phyloP scores from a whole-genome alignment of 2,113 vertebrate species.

The Hyaena hyaena region DNA sequence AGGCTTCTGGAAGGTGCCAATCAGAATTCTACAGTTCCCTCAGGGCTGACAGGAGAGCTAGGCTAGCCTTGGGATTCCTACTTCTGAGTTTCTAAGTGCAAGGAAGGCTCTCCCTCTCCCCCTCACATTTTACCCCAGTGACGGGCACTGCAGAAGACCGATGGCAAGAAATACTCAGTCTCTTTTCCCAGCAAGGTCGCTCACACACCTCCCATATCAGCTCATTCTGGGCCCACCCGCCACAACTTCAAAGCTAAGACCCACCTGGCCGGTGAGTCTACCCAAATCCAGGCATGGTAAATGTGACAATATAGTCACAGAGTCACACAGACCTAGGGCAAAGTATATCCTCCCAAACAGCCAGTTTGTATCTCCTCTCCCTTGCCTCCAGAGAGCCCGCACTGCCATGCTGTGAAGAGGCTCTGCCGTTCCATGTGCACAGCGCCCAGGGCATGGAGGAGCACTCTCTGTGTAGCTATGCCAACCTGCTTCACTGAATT shows the following conservation, averaged over 20 bases:
- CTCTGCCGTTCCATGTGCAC: not conserved
- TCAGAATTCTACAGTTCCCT: conserved; percentile 33
- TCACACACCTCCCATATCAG: not conserved
- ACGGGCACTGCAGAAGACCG: not conserved
- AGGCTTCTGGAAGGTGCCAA: conserved; percentile 38
- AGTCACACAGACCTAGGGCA: not conserved
- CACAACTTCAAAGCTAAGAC: not conserved
- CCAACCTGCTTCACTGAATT: not conserved
- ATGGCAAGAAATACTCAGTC: not conserved
- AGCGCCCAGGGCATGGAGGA: not conserved
- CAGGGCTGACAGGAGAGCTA: not conserved
- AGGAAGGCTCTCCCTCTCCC: not conserved
- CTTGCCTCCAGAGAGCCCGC: not conserved
- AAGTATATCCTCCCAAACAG: not conserved
- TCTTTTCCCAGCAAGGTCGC: not conserved
- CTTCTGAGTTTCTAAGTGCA: not conserved
- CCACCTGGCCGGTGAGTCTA: not conserved
- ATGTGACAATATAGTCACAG: rapidly evolving
- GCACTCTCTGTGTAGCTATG: not conserved
- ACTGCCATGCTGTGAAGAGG: rapidly evolving
- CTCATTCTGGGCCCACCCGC: not conserved
- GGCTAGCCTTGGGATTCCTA: not conserved
- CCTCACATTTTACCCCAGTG: not conserved
- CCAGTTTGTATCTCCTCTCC: not conserved
- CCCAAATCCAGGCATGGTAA: not conserved